phyloP scores from a whole-genome alignment of 2,797 vertebrate species.

The Rachycentron canadum region DNA sequence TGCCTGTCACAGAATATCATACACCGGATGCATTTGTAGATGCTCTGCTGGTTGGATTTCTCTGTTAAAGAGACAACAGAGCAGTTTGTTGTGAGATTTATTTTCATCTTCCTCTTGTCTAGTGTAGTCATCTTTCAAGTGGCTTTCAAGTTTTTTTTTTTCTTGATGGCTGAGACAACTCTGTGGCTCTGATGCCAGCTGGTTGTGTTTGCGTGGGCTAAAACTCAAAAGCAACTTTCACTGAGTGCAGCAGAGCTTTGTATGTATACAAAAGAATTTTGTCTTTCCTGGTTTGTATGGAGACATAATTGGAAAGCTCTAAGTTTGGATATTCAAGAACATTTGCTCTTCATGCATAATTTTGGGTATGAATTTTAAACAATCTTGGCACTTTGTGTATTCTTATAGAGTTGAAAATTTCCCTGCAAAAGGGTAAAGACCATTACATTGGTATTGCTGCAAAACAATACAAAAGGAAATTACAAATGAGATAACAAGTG shows the following conservation, averaged over 20 bases:
- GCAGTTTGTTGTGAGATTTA: slow-evolving; percentile 28
- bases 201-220: slow-evolving; percentile 17
- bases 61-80: slow-evolving; percentile 8
- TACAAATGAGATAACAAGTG: not conserved
- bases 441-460: not conserved
- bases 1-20: slow-evolving; percentile 1
- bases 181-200: slow-evolving; percentile 10
- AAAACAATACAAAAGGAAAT: not conserved
- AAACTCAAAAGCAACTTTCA: not conserved
- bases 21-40: slow-evolving; percentile 21
- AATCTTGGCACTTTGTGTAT: not conserved
- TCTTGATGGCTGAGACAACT: slow-evolving; percentile 23
- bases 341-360: not conserved
- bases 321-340: not conserved
- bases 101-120: slow-evolving; percentile 16
- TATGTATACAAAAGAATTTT: not conserved
- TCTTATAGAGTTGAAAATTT: not conserved
- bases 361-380: not conserved
- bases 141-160: not conserved
- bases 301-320: not conserved
- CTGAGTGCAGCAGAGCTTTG: not conserved
- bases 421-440: no score
- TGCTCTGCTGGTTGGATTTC: slow-evolving; percentile 16
- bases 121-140: slow-evolving; percentile 19
- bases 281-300: not conserved